Base-by-base conservation (phyloP, 2,888 invertebrate species). In the Cantharis nigra region DNA sequence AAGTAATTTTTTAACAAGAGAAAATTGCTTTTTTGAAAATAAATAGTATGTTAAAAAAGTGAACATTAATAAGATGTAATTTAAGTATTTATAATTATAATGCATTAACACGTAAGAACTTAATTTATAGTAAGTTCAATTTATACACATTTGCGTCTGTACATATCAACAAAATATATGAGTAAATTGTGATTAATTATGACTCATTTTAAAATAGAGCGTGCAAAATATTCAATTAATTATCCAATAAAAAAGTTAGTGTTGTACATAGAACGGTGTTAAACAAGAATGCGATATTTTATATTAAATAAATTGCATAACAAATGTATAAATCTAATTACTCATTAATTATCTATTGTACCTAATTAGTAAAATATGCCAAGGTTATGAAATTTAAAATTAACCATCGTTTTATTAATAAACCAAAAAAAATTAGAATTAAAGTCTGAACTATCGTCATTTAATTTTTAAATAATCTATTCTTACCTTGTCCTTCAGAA, bases 401-500 rank as follows among this genome's bases (percentile, higher is more conserved):
- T 49, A 49, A 49, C 49, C 49, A 49, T 49, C n/a, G n/a, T n/a
- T 49, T 49, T 49, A 49, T 49, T 49, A 49, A 49, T 49, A 49
- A 49, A 49, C 49, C 49, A 49, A 49, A 49, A 49, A n/a, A 49
- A 49, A 49, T 49, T 49, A 49, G 49, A 49, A 49, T 49, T 49
- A 49, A 49, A 49, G 49, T 49, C 49, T 49, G 49, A 49, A 49
- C 49, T 49, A 49, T 49, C 49, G 49, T 49, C 49, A 49, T 49
- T 49, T 49, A 49, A 49, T 49, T 49, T 49, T 49, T 49, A 49
- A 49, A 49, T 67, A 67, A 23, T 67, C 65, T 67, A 67, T 67
- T 67, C 20, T 67, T 67, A 67, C 26, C 65, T 65, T 67, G 65
- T 67, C 65, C 65, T 67, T 67, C 65, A n/a, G 65, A 49, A 49